phyloP scores from a whole-genome alignment of 1,140 invertebrate species.

The Macrotrachela quadricornifera region DNA sequence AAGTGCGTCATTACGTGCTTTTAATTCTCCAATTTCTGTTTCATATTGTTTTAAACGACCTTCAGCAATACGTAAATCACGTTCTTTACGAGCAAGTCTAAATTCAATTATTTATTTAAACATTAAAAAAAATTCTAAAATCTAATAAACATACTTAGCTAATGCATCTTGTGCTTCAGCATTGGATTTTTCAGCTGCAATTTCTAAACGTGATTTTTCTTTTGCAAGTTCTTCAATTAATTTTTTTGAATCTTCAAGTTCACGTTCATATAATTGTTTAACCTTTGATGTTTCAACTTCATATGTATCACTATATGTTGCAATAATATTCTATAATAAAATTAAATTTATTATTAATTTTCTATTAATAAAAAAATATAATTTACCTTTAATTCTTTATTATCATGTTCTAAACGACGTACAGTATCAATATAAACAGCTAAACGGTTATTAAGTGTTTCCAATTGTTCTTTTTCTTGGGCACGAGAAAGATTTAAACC shows the following conservation, averaged over 20 bases:
- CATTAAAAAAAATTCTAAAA: too few relatives aligned
- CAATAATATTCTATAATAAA: too few relatives aligned
- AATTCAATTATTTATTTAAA: too few relatives aligned
- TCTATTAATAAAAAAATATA: too few relatives aligned
- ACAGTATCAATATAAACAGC: constrained; percentile 80
- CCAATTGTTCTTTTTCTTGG: constrained; percentile 76
- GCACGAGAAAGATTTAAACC: constrained; percentile 36
- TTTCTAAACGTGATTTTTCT: constrained; percentile 68
- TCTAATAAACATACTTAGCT: constrained; percentile 29
- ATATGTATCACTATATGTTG: too few relatives aligned
- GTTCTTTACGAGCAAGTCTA: constrained; percentile 50
- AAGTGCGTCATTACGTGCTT: constrained; percentile 9
- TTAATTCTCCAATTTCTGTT: constrained; percentile 17
- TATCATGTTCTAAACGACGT: constrained; percentile 67
- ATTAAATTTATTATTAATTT: too few relatives aligned
- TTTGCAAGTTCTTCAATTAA: constrained; percentile 65
- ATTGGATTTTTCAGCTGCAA: constrained; percentile 61
- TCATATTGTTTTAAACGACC: constrained; percentile 14
- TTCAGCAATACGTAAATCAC: constrained; percentile 48
- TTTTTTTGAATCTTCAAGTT: constrained; percentile 60
- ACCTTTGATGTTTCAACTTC: constrained; percentile 32
- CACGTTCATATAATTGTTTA: constrained; percentile 71
- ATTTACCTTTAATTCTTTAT: constrained; percentile 32
- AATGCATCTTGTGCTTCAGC: constrained; percentile 63
- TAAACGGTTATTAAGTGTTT: constrained; percentile 78